Base-by-base conservation (phyloP, 1,140 invertebrate genomes). In the Conus ventricosus region DNA sequence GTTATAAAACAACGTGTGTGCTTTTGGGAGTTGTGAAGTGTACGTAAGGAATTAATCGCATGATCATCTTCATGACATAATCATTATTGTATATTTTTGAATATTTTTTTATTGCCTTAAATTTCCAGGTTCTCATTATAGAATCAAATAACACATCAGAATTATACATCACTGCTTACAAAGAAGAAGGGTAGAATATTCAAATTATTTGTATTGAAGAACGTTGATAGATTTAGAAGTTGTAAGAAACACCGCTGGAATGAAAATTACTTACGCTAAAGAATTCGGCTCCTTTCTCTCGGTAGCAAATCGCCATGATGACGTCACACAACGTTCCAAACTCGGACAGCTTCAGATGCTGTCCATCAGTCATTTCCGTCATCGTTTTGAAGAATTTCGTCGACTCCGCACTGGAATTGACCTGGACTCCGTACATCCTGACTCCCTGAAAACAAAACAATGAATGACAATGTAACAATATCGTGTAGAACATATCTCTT, bases 221-320 rank as follows among this genome's bases (percentile, higher is more conserved):
- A 71, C 15, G 63, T 71, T 39, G 39, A 39, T 3, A 39, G 39
- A 39, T 39, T 39, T 39, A 39, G 39, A 39, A 39, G 39, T 39
- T 39, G 39, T 39, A 39, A 39, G 39, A 39, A 39, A 39, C 3
- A 39, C 39, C 39, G 39, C 39, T 39, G 3, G 39, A 39, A 39
- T 39, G 39, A 39, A 39, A 39, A 39, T 39, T 39, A 25, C 82
- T 84, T 71, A 85, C 84, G n/a, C 13, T 25, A n/a, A 85, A 55
- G 25, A 85, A 85, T n/a, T 85, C 84, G 25, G 84, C 84, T 17
- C 84, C 84, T 60, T 85, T 85, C 53, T 93, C 92, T 25, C 90
- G 81, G 84, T 93, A 93, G 76, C 91, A 93, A 5, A 93, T 91
- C 54, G 92, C 91, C 91, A 92, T 93, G n/a, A 93, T 84, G 23